Base-by-base conservation (phyloP, 2,113 vertebrate species). In the Buteo buteo region DNA sequence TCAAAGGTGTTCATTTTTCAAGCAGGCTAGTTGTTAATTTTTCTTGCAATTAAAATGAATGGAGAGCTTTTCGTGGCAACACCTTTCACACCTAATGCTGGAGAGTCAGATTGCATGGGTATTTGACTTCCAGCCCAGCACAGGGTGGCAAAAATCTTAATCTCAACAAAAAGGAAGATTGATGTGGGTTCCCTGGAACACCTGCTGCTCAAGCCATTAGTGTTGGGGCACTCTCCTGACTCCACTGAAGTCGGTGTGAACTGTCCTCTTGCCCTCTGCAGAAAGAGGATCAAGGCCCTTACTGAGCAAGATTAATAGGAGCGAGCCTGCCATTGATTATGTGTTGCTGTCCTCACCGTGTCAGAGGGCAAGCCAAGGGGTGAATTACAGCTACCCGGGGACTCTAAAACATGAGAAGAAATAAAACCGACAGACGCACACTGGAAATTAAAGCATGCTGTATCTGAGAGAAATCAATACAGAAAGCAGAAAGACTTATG, bases 151-250 rank as follows among this genome's bases (percentile, higher is more conserved):
- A 91, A 96, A 96, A 54, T 90, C 38, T 73, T 62, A 93, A 90
- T 88, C 78, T 86, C 85, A 90, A 87, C 79, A 80, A 91, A 97
- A 92, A 13, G 47, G 67, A 96, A 97, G 95, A 97, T 95, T 96
- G 67, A 97, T 97, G 87, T 94, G 84, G 84, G 17, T 49, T 73
- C n/a, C 67, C 74, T 62, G 74, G 71, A 86, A 90, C 95, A 96
- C 79, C 78, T 97, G 96, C 89, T 95, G 86, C 82, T 67, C 45
- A 82, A 91, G 62, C 71, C 50, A 22, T 85, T 80, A 87, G 34
- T 32, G 55, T 88, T 80, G 66, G 81, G 91, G 45, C 66, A 72
- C 38, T 20, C 42, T 84, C 22, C 67, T 82, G 72, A 61, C 80
- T 69, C 5, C 86, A 32, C 66, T 73, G 87, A 66, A 70, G 78